phyloP scores from a whole-genome alignment of 2,797 vertebrate species.

The Phrynocephalus guinanensis region DNA sequence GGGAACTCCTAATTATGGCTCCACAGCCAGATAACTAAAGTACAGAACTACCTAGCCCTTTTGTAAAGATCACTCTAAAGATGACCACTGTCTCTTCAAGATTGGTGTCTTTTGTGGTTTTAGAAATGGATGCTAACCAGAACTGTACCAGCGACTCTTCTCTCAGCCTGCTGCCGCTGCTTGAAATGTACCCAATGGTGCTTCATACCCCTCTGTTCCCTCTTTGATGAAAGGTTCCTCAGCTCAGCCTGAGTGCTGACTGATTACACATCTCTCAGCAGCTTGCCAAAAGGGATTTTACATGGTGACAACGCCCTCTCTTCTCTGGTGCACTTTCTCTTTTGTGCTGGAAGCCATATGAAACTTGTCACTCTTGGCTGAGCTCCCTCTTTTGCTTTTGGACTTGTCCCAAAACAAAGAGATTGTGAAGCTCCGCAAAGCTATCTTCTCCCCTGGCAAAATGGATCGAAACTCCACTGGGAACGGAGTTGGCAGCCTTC shows the following conservation, averaged over 20 bases:
- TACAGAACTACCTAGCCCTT: fast-evolving
- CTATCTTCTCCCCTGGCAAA: conserved; percentile 15
- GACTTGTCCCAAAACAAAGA: conserved; percentile 18
- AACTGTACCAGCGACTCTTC: background rate
- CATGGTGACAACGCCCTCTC: background rate
- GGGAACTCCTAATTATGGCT: no score
- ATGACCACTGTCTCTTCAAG: fast-evolving
- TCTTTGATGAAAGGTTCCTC: background rate
- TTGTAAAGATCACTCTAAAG: fast-evolving
- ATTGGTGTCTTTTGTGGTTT: fast-evolving
- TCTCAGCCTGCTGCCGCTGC: background rate
- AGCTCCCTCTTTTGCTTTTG: background rate
- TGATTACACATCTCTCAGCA: conserved; percentile 11
- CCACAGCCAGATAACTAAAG: no score
- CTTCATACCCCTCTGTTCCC: background rate
- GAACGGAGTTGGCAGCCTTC: background rate
- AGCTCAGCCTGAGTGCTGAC: background rate
- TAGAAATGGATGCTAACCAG: no score
- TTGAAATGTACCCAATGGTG: background rate
- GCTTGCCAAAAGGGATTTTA: conserved; percentile 25
- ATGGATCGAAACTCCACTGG: background rate
- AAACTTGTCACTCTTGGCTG: conserved; percentile 35
- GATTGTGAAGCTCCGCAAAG: background rate
- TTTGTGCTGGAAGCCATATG: conserved; percentile 18
- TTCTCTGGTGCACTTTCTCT: background rate